Evolutionary conservation across 2,797 vertebrate genomes (phyloP), one percentile per base, ranked within the genome.

Genomic region (Cheirogaleus major): DNA sequence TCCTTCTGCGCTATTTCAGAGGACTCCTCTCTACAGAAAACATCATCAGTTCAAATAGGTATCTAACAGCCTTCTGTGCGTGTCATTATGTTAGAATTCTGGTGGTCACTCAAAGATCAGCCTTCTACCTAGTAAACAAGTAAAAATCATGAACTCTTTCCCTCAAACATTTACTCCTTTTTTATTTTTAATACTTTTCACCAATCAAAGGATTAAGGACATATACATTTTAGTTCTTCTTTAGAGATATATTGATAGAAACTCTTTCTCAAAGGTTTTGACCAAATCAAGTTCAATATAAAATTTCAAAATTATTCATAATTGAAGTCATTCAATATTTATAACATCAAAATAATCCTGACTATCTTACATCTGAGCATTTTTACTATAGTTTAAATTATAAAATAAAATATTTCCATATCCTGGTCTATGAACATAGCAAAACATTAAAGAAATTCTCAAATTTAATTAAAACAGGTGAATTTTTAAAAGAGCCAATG

Each of bases 291-390:
- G 45, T 91, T 72, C 86, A 65, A 84, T 17, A 81, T 45, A 63
- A 92, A 76, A 78, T 35, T 89, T 72, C 81, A 94, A 95, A 95
- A 81, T 57, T 75, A 96, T 38, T 80, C 18, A 35, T 52, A 70
- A 75, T 0, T 70, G 18, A 80, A 95, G 55, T 70, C 30, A 88
- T 38, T 92, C 48, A 85, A 67, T 55, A 83, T 67, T 79, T 55
- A 61, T 27, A 87, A 92, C 30, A 67, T 22, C 87, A 95, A 93
- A 88, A 86, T 72, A 72, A 96, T 41, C 25, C 48, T 55, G 32
- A 61, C 84, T 87, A 61, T 11, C 12, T 73, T 59, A 95, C 18
- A 43, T 15, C 57, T 13, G 5, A 76, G 27, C 41, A 43, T 43
- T 70, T 95, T 89, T 81, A 48, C 18, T 70, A 48, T 0, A 90